A percentile compares a stretch with the other conserved stretches of the same genome.
Conservation (phyloP, 2,888 invertebrate genomes). For the Pyrrhopygopsis socrates region DNA sequence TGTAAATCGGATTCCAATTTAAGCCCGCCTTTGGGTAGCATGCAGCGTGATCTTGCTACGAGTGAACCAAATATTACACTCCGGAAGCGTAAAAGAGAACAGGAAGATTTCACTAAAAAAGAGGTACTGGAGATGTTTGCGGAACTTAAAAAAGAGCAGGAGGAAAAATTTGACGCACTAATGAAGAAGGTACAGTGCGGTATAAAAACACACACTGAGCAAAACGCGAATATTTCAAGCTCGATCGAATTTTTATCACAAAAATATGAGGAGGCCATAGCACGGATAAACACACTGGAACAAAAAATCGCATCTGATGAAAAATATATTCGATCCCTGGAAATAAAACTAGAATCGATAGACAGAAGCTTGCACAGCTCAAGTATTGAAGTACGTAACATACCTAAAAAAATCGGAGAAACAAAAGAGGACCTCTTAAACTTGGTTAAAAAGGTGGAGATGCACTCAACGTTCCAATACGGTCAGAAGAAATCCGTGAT, state of each 20-base stretch:
- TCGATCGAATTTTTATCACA: not conserved
- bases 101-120: not conserved
- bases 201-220: not conserved
- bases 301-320: not conserved
- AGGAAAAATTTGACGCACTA: not conserved
- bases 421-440: not conserved
- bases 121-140: not conserved
- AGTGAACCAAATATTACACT: not conserved
- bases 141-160: not conserved
- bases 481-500: not conserved
- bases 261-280: not conserved
- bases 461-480: not conserved
- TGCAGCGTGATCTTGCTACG: no score
- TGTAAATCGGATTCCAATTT: no score
- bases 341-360: not conserved
- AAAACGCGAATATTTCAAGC: not conserved
- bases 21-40: no score
- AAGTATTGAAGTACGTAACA: not conserved
- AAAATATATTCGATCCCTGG: not conserved
- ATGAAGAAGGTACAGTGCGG: constrained; percentile 6
- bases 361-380: not conserved
- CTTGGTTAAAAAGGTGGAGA: not conserved
- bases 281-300: not conserved
- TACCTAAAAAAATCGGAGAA: not conserved
- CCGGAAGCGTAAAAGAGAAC: not conserved